Evolutionary conservation across 2,113 vertebrate genomes (phyloP).

Genomic region (Leucopsar rothschildi): DNA sequence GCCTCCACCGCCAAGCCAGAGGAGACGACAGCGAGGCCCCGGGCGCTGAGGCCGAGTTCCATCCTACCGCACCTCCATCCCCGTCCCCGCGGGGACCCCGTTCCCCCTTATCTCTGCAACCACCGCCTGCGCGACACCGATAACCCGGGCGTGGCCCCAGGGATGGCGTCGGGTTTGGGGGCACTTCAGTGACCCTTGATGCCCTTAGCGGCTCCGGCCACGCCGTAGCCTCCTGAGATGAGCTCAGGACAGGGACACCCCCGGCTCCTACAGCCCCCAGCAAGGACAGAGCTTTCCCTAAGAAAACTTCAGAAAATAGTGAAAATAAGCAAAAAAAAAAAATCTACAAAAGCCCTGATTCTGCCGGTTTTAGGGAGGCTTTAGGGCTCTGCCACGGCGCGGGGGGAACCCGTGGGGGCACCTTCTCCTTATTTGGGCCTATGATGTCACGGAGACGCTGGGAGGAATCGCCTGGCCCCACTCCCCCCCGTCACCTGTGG

Average conservation of each 20-base stretch:
- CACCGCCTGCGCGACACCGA: not conserved
- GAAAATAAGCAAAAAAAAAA: not conserved
- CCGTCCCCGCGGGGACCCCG: not conserved
- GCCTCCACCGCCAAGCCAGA: not conserved
- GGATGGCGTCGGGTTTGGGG: too few relatives aligned
- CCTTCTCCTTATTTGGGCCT: not conserved
- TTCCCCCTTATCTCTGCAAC: not conserved
- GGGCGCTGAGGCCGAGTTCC: not conserved
- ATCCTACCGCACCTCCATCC: not conserved
- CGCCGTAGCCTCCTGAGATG: not conserved
- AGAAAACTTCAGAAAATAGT: not conserved
- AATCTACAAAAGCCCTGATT: not conserved
- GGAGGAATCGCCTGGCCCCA: not conserved
- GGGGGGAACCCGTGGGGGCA: not conserved
- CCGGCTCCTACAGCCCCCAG: not conserved
- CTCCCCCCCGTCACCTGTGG: not conserved
- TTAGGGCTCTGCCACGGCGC: fast-evolving
- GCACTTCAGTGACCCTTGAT: not conserved
- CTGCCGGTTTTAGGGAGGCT: too few relatives aligned
- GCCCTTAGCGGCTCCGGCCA: not conserved
- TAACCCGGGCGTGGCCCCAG: not conserved
- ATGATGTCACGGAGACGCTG: not conserved
- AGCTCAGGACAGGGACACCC: not conserved
- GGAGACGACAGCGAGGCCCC: not conserved
- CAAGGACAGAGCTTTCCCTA: not conserved